Base-by-base conservation (phyloP, 2,888 invertebrate species). In the Cremastinae sp. region DNA sequence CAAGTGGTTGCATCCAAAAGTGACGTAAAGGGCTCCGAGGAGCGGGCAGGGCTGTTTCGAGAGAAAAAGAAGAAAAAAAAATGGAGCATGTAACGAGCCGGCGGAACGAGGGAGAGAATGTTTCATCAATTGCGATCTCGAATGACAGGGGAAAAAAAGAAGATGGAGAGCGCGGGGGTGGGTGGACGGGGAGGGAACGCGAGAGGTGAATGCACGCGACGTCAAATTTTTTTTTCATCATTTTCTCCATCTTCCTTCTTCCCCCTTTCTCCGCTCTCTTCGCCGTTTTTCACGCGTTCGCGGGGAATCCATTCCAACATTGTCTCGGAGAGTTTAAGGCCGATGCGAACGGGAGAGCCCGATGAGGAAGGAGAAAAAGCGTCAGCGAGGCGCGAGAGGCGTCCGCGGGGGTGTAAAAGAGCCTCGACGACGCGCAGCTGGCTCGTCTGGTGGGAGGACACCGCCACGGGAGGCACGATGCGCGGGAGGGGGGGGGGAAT, bases 131-230 rank as follows among this genome's bases (percentile, higher is more conserved):
- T 1, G 10, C 10, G 12, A 14, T n/a, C n/a, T 28, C 5, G 16
- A n/a, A 59, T 12, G 14, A 16, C n/a, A 4, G 34, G n/a, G 16
- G 36, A 54, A 66, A 56, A 64, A 43, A 41, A 16, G 12, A 7
- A 16, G 22, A 12, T 7, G 0, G 18, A 18, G 43, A 20, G 22
- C 14, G 36, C 12, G 7, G 18, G 34, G 22, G 65, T 47, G 51
- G 53, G 43, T 71, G 59, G 62, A 34, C 10, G 8, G 36, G n/a
- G 51, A 86, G 86, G 83, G 86, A 86, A 86, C 84, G 86, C n/a
- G n/a, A n/a, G n/a, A 85, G 86, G 86, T 86, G 86, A 86, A 86
- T 85, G 86, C 81, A 86, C 86, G 85, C 81, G 81, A 81, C 66
- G 81, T 58, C 73, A 75, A 75, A 68, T 64, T 73, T 62, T 62